Evolutionary conservation across 2,113 vertebrate genomes (phyloP).

Genomic region (Tursiops truncatus): DNA sequence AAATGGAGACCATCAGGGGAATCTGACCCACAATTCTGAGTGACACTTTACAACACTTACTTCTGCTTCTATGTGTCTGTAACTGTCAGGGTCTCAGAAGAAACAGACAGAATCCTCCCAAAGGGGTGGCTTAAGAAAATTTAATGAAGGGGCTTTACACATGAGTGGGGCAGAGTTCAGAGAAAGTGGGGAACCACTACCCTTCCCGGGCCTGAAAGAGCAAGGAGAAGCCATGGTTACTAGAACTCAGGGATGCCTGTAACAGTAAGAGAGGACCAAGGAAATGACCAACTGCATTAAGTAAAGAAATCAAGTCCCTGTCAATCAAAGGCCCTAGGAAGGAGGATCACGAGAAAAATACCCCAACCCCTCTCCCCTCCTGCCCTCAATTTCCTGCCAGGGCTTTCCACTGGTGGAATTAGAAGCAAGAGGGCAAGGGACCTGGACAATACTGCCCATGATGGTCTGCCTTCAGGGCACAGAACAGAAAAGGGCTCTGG

Average conservation of each 20-base stretch:
- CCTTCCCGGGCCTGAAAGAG: neutral
- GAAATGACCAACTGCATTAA: neutral
- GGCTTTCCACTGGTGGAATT: neutral
- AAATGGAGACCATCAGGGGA: neutral
- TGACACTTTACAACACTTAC: neutral
- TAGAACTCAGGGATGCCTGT: neutral
- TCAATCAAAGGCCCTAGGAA: neutral
- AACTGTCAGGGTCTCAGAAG: neutral
- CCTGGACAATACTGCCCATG: too few relatives aligned
- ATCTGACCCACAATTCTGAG: neutral
- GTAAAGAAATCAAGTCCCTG: neutral
- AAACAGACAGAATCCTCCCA: neutral
- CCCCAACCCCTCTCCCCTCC: neutral
- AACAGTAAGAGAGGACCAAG: neutral
- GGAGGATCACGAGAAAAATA: neutral
- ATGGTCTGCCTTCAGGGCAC: neutral
- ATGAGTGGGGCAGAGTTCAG: neutral
- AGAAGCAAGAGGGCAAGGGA: neutral
- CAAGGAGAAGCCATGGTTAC: neutral
- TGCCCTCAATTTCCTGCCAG: neutral
- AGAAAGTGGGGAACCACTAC: neutral
- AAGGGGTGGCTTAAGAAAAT: neutral
- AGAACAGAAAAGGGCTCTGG: neutral
- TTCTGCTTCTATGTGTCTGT: neutral
- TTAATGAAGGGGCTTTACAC: neutral